Base-by-base conservation (phyloP, 2,113 vertebrate species). In the Lepidothrix coronata region DNA sequence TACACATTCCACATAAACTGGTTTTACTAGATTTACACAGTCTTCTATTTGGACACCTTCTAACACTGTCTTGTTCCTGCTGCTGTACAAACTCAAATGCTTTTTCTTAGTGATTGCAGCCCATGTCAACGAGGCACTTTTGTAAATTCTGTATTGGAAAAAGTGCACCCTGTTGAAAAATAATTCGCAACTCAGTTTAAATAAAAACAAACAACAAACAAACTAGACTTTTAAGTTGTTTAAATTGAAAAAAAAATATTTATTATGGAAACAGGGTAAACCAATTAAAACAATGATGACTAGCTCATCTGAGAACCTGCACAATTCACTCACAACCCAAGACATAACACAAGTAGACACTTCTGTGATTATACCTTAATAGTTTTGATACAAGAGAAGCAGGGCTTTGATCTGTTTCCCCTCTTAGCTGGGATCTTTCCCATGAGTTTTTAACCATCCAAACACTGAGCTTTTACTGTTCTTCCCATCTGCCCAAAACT, bases 191-290 rank as follows among this genome's bases (percentile, higher is more conserved):
- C 6, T 81, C 57, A 65, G 55, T 49, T 87, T 67, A 23, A 59
- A 87, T 35, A 37, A 94, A 95, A 72, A 15, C 12, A 48, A 41
- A 27, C 48, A 62, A 25, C 15, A 70, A 89, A 83, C 33, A 88
- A 92, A 68, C 44, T 30, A 71, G 39, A 58, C 16, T 81, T 65
- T n/a, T 31, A 68, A 81, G 14, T 51, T 72, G 33, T 61, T 85
- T 39, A 37, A 91, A 76, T 35, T 24, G 15, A 43, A 57, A 25
- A 70, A 72, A 55, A 51, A 48, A 18, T 22, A 55, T 54, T 73
- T 93, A 87, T 93, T 87, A 78, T 92, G 71, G 91, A 93, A 95
- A 94, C 57, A 85, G 80, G n/a, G 85, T 85, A 94, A 95, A 94
- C 65, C 93, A 39, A 86, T 74, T 91, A 57, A 89, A 91, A 89